Percentiles rank a stretch among this genome's conserved stretches.
These are phyloP conservation scores for Chionodraco myersi DNA, from an alignment of 2,113 vertebrate species.

Conservation along the genomic window DNA sequence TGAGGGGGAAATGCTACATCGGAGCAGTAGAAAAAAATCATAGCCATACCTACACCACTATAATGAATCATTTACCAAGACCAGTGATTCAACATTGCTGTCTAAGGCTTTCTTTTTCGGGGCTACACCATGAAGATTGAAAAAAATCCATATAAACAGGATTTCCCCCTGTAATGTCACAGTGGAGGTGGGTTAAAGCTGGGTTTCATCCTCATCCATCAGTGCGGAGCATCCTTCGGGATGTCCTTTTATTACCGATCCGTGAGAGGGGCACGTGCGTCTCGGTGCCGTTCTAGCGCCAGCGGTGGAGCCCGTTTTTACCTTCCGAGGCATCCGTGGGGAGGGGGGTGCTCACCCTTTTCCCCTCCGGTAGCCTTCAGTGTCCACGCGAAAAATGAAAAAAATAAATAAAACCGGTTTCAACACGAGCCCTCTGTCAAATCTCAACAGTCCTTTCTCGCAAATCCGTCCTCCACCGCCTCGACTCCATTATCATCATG, in stretches of 20 bases:
- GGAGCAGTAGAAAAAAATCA: slow-evolving; percentile 63
- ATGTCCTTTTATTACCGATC: slow-evolving; percentile 56
- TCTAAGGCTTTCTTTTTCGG: slow-evolving; percentile 67
- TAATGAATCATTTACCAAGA: slow-evolving; percentile 74
- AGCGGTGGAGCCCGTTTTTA: slow-evolving; percentile 66
- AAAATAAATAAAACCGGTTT: slow-evolving; percentile 20
- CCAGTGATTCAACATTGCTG: slow-evolving; percentile 76
- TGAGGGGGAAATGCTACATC: slow-evolving; percentile 63
- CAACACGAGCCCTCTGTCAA: slow-evolving; percentile 60
- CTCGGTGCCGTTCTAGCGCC: slow-evolving; percentile 43
- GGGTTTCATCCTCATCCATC: slow-evolving; percentile 60
- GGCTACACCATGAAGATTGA: slow-evolving; percentile 68
- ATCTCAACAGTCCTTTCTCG: slow-evolving; percentile 70
- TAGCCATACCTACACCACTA: slow-evolving; percentile 50
- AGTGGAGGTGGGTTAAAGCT: slow-evolving; percentile 61
- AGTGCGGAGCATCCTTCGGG: slow-evolving; percentile 33
- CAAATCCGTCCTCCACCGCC: slow-evolving; percentile 74
- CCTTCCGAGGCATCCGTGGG: slow-evolving; percentile 68
- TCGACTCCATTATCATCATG: slow-evolving; percentile 79
- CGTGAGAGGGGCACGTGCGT: slow-evolving; percentile 33
- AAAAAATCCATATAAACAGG: slow-evolving; percentile 55
- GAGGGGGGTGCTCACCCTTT: slow-evolving; percentile 43
- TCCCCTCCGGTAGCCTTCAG: slow-evolving; percentile 36
- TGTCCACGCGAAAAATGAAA: slow-evolving; percentile 49
- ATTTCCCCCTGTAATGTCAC: slow-evolving; percentile 51